Base-by-base conservation (phyloP, 2,113 vertebrate genomes). In the Oncorhynchus nerka region DNA sequence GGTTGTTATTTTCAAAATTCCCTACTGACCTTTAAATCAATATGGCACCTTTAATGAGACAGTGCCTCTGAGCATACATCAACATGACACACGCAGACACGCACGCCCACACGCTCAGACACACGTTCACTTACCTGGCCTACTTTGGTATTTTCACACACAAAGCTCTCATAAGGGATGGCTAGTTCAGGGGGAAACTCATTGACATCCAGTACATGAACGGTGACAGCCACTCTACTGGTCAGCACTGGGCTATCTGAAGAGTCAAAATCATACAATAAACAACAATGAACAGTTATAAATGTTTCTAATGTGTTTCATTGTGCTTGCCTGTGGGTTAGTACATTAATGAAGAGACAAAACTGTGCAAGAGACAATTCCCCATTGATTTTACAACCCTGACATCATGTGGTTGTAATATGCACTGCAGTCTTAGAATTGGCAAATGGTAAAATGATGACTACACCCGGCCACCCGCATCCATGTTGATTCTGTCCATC, bases 181-280 rank as follows among this genome's bases (percentile, higher is more conserved):
- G 95, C 94, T 57, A 99, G 94, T 85, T 99, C 96, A 69, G 97
- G 98, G 34, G 96, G 95, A 91, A 98, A 99, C 92, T 99, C 98
- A 67, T 99, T 99, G 86, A 99, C 96, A 92, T 99, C 97, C 89
- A 98, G 59, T 49, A 99, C 94, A 75, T 98, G 96, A 86, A 99
- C 94, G 64, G 96, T 92, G 86, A 99, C 94, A 19, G 95, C 94
- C 83, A 98, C 96, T 84, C 95, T 95, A 80, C 95, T 99, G 86
- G 92, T 94, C 91, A 99, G 91, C 28, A 95, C 92, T 24, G 96
- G 97, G 68, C 97, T 99, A 82, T 96, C 98, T 99, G 78, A 72
- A 71, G 5, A 86, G 72, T 16, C 51, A 76, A 83, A 73, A 79
- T 86, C 61, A 85, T 0, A 1, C 19, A 78, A 66, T 15, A 22